A percentile compares a stretch with the other conserved stretches of the same genome.
Conservation (phyloP, 2,113 vertebrate genomes). For the Rhagologus leucostigma region DNA sequence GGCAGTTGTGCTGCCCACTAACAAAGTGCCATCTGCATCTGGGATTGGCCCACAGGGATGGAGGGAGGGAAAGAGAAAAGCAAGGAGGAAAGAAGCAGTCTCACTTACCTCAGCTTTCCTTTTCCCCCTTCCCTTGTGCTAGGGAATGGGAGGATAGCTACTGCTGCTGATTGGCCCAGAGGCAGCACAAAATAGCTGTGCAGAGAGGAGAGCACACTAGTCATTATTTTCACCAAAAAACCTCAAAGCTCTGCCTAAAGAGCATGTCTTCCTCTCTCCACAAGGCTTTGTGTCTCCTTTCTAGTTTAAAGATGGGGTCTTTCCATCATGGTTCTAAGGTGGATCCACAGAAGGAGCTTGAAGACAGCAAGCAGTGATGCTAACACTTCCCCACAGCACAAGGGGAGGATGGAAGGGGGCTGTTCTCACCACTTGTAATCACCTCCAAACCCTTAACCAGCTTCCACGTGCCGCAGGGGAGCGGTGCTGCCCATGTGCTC, state of each 20-base stretch:
- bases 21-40: neutral
- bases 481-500: rapidly evolving
- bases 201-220: neutral
- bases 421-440: neutral
- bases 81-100: neutral
- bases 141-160: neutral
- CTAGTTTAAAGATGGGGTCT: neutral
- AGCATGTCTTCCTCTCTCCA: neutral
- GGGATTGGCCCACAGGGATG: neutral
- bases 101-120: neutral
- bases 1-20: neutral
- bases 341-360: neutral
- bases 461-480: neutral
- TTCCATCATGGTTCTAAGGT: neutral
- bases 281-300: neutral
- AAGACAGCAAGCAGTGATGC: neutral
- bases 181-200: neutral
- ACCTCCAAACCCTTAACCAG: neutral
- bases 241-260: neutral
- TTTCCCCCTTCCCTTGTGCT: neutral
- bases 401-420: neutral
- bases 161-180: neutral
- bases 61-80: neutral
- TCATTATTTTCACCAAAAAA: neutral
- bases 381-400: neutral